phyloP scores from a whole-genome alignment of 2,797 vertebrate genomes.

The Gymnothorax javanicus region DNA sequence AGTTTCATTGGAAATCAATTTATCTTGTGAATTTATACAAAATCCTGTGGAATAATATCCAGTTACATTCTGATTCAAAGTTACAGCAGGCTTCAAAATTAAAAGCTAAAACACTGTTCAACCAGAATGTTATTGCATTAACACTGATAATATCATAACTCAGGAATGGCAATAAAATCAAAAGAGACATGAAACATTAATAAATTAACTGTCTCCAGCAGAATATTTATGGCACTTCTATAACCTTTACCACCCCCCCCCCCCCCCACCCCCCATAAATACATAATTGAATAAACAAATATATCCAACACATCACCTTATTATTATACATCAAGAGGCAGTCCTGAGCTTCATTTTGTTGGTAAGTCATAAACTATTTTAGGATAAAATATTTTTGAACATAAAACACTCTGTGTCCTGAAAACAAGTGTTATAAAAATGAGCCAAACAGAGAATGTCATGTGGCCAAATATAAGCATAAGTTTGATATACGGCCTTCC shows the following conservation, averaged over 20 bases:
- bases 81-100: background rate
- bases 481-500: too few relatives aligned
- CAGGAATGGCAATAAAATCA: background rate
- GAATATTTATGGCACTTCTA: background rate
- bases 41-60: too few relatives aligned
- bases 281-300: too few relatives aligned
- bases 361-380: too few relatives aligned
- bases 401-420: background rate
- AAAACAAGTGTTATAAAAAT: slow-evolving; percentile 26
- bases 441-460: slow-evolving; percentile 25
- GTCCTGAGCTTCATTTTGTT: background rate
- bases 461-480: slow-evolving; percentile 7
- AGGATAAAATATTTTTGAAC: too few relatives aligned
- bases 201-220: background rate
- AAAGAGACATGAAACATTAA: background rate
- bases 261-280: too few relatives aligned
- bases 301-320: background rate
- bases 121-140: background rate
- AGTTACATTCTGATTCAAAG: background rate
- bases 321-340: background rate
- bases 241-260: too few relatives aligned
- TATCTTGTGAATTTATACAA: too few relatives aligned
- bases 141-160: background rate
- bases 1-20: too few relatives aligned
- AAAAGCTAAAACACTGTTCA: background rate